Evolutionary conservation across 2,113 vertebrate genomes (phyloP), one percentile per base, ranked within the genome.

Genomic region (Ivindomyrus marchei): DNA sequence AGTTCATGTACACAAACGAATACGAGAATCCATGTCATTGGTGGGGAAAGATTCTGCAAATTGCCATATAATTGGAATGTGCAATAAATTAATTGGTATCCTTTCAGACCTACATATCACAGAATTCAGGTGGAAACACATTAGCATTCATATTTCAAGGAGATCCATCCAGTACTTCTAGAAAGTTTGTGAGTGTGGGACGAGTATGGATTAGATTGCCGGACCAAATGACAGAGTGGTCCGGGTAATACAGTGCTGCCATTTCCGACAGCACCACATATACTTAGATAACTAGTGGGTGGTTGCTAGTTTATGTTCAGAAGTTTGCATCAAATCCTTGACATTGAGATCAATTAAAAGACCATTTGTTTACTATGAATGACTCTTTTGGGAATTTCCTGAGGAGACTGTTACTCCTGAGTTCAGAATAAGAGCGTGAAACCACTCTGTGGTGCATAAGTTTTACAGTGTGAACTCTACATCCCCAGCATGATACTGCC

Each of bases 391-490:
- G 66, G 27, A 27, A 13, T 70, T 27, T 74, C 13, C 27, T 11
- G 31, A 74, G 70, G 70, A 13, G 31, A 74, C 10, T 0, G 36
- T 47, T 42, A 27, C 49, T 89, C 88, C 7, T 45, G 5, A 42
- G 27, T n/a, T 36, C 17, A 50, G 36, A 47, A 58, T 1, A 70
- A 17, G 46, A 47, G n/a, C 88, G 36, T n/a, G 56, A 70, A 24
- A 47, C 88, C 45, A 8, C 21, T 24, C 42, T 74, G 7, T 8
- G 39, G 21, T 17, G 27, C 13, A 19, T 27, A 70, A 31, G 88
- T 62, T 90, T 87, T 89, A 39, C 85, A 52, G 21, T 10, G 13
- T 77, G 74, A 89, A 46, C 27, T 39, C 90, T 88, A 50, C 90
- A 89, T 89, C 39, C 66, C 62, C 56, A 8, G 87, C 70, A 52